A percentile compares a stretch with the other conserved stretches of the same genome.
These are phyloP conservation scores for Plagodis dolabraria DNA, from an alignment of 2,888 invertebrate genomes.

Conservation along the genomic window DNA sequence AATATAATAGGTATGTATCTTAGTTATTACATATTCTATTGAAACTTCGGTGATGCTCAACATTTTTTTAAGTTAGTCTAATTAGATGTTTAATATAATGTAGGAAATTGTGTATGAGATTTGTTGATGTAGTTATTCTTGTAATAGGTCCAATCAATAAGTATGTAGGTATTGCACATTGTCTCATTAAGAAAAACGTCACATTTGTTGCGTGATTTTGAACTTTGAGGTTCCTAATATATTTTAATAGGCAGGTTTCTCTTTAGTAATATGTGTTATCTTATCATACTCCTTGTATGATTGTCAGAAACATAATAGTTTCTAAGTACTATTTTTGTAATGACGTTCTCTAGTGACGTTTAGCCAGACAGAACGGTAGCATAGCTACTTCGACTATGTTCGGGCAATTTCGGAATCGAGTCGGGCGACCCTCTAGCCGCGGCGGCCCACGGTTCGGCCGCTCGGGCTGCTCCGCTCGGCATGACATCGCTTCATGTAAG, in stretches of 20 bases:
- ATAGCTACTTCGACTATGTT: conserved; percentile 52
- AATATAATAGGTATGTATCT: no score
- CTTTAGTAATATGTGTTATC: no score
- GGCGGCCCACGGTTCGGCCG: conserved; percentile 8
- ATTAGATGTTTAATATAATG: no score
- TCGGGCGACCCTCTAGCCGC: conserved; percentile 56
- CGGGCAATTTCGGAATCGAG: conserved; percentile 53
- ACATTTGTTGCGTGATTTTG: no score
- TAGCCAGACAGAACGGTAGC: conserved; percentile 1
- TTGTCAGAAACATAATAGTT: conserved; percentile 14
- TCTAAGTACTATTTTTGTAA: conserved; percentile 37
- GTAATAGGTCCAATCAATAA: no score
- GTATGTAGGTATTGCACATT: no score
- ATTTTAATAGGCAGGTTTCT: no score
- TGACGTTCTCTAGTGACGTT: conserved; percentile 55
- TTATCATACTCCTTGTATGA: neutral
- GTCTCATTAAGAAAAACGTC: no score
- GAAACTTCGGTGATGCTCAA: conserved; percentile 1
- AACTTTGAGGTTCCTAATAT: no score
- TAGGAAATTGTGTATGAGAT: no score
- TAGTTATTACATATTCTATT: neutral
- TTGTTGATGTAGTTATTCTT: no score
- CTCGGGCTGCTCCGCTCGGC: conserved; percentile 18
- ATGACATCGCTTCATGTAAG: conserved; percentile 39
- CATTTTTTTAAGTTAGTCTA: neutral